Evolutionary conservation across 2,797 vertebrate genomes (phyloP), one percentile per base, ranked within the genome.

Genomic region (Silurus lanzhouensis): DNA sequence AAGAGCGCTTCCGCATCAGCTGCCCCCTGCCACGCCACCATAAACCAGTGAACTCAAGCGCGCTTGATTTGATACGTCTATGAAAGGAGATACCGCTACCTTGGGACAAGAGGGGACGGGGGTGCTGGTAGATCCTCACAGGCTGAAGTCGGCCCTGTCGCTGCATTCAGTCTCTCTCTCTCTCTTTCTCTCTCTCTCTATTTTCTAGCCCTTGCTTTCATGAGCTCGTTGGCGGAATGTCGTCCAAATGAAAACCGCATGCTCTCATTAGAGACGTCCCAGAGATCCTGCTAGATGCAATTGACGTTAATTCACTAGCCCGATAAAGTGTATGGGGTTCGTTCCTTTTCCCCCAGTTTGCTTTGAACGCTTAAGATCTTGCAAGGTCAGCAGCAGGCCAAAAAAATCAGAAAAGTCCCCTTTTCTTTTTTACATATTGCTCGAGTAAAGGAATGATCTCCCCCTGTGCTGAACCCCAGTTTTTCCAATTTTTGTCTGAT

Each of bases 241-340:
- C 86, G 89, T 85, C 88, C 87, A 94, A 94, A 95, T 94, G 89
- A 93, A 92, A 94, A 93, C 92, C 92, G 92, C 89, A 93, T 94
- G 93, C 94, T 92, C 90, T 84, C 88, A 89, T 88, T 86, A 86
- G 90, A 86, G 82, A 86, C 83, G 88, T 92, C 88, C 88, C 84
- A 84, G 86, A 89, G 70, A 91, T 91, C 91, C 92, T 85, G 85
- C 91, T 86, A 87, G 80, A 86, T 82, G 86, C 92, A 93, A 93
- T 93, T 92, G 90, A 91, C 91, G 90, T 92, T 92, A 93, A 94
- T 93, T 95, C 92, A 88, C 70, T 87, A 87, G 90, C 90, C 91
- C 58, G 93, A 92, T 93, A 90, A 90, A 89, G 87, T 88, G 72
- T 86, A 80, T 83, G 63, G 86, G 92, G 92, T 93, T 95, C 92